Base-by-base conservation (phyloP, 1,140 invertebrate genomes). In the Zaprionus capensis region DNA sequence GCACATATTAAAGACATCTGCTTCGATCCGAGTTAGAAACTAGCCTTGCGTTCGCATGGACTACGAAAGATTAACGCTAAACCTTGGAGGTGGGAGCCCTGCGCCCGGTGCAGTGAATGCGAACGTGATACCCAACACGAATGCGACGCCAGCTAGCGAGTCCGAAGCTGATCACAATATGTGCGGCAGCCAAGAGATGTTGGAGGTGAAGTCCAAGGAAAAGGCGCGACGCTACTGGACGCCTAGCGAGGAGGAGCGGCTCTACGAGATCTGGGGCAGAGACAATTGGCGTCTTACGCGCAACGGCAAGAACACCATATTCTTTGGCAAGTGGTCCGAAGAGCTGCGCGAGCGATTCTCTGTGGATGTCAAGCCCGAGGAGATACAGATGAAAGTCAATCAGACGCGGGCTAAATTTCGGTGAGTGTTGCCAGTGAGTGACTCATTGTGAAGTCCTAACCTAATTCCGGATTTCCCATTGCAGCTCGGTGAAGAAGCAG, bases 321-420 rank as follows among this genome's bases (percentile, higher is more conserved):
- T 76, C 55, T 92, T 92, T 58, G 91, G 71, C 17, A 58, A 90
- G 14, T 92, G 91, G 91, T 71, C 91, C 0, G 82, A 85, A 26
- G 91, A 92, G 53, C 44, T 92, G 36, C 85, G 75, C n/a, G 85
- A 86, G 12, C 80, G 91, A 0, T 92, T 76, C 34, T 63, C 71
- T 1, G 83, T 92, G 6, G 91, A 92, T 34, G 82, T 92, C 2
- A 92, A 92, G 57, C 84, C 84, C 1, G 91, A 92, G 58, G 91
- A 92, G 49, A 90, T 92, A 24, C 91, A 92, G 53, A 88, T 91
- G 76, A 92, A 92, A 58, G 91, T 92, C 9, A 92, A 92, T 62
- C 91, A 92, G 69, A 92, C 91, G 5, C 75, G 91, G 17, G 91
- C 91, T 14, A 92, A 92, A 46, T 92, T 84, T 63, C 82, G 91